Evolutionary conservation across 2,888 invertebrate species (phyloP).

Genomic region (Agriopis aurantiaria): DNA sequence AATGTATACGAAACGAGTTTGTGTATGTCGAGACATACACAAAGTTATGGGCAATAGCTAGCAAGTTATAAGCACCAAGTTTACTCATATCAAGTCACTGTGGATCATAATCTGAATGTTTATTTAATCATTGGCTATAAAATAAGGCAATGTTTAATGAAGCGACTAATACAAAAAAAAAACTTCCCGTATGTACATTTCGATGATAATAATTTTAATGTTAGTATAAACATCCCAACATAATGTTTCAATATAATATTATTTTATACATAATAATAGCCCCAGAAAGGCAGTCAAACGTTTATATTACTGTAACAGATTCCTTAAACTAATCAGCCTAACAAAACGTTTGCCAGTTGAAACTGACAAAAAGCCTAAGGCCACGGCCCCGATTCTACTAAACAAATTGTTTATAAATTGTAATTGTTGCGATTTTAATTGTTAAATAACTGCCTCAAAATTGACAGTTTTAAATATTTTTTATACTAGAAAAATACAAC

Average conservation of each 20-base stretch:
- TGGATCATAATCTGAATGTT: not conserved
- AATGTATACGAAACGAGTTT: no score
- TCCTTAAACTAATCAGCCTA: constrained; percentile 18
- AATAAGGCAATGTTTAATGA: not conserved
- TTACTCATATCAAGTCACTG: not conserved
- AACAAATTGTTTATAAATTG: no score
- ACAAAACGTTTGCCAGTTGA: constrained; percentile 5
- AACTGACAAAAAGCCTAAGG: constrained; percentile 5
- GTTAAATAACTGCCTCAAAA: no score
- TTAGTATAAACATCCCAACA: constrained; percentile 8
- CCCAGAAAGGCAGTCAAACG: constrained; percentile 5
- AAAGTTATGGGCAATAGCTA: no score
- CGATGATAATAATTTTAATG: not conserved
- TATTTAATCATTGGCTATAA: not conserved
- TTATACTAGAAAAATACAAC: no score
- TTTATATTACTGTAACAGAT: constrained; percentile 6
- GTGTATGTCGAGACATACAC: no score
- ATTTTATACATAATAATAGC: constrained; percentile 1
- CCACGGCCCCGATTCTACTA: no score
- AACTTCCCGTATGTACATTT: no score
- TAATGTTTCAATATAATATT: constrained; percentile 3
- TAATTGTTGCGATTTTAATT: no score
- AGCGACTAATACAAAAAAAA: not conserved
- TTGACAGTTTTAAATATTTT: no score
- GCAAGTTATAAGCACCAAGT: constrained; percentile 18